Evolutionary conservation across 1,140 invertebrate genomes (phyloP), one percentile per base, ranked within the genome.

Genomic region (Pseudomyrmex pallidus): DNA sequence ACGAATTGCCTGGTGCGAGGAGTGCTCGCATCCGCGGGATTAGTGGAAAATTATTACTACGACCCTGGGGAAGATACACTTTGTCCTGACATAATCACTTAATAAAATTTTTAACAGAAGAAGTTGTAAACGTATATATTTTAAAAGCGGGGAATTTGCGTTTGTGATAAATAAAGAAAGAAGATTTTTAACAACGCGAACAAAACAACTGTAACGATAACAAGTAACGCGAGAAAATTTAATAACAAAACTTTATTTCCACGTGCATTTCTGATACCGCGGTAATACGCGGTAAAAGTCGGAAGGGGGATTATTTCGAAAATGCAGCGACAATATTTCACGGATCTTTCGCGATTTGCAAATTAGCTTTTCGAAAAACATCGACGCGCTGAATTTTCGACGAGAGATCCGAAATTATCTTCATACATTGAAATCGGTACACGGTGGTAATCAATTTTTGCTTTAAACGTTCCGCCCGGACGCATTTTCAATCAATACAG

Each of bases 361-460:
- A 77, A 77, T 77, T 67, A 77, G 35, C 63, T 22, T 56, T 54
- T 15, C 25, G 25, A 68, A 77, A 77, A 77, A 67, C 15, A 48
- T 59, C 44, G 48, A 46, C 15, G 17, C n/a, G 12, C 17, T 61
- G 35, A 10, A 77, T 67, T 77, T 77, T 46, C 13, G n/a, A 56
- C 22, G n/a, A 54, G 35, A n/a, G 22, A 17, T n/a, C n/a, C 48
- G 61, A 66, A 77, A 77, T 77, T 77, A 77, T 77, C 56, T 68
- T 77, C 74, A 77, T 67, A 77, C 67, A 77, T 77, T 77, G 74
- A 4, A 68, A 67, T 67, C 74, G 74, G 35, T 46, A 77, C 63
- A 44, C 73, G 15, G 15, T 10, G 9, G 73, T 44, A 76, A 76
- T 76, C 74, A 77, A 67, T 68, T 77, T 77, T 56, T 46, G 35